phyloP scores from a whole-genome alignment of 2,113 vertebrate genomes.

The Todiramphus chloris region DNA sequence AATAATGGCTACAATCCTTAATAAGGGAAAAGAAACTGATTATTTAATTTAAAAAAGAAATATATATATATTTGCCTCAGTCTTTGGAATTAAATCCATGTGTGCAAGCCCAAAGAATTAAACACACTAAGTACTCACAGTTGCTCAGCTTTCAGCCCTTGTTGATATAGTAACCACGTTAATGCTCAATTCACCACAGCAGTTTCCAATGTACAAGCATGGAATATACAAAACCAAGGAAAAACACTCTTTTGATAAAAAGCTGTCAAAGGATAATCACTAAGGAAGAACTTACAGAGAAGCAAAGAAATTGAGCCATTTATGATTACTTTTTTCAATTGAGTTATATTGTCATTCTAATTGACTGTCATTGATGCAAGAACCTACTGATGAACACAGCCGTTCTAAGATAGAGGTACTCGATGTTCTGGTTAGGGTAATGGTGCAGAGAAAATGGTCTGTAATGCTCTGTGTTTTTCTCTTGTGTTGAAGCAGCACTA shows the following conservation, averaged over 20 bases:
- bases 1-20: background rate
- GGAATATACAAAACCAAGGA: background rate
- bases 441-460: background rate
- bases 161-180: background rate
- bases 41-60: background rate
- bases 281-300: background rate
- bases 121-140: background rate
- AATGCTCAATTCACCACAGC: background rate
- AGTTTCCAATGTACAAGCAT: background rate
- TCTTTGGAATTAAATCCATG: background rate
- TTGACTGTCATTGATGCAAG: background rate
- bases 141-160: background rate
- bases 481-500: background rate
- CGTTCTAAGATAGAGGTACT: background rate
- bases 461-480: background rate
- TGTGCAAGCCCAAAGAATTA: background rate
- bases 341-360: background rate
- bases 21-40: background rate
- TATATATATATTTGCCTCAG: background rate
- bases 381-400: background rate
- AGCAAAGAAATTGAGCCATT: background rate
- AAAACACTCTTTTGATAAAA: background rate
- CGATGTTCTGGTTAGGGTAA: background rate
- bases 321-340: background rate
- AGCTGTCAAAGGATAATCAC: background rate